A percentile compares a stretch with the other conserved stretches of the same genome.
These are phyloP conservation scores for Hirudinaria manillensis DNA, from an alignment of 2,888 invertebrate genomes.

Conservation along the genomic window DNA sequence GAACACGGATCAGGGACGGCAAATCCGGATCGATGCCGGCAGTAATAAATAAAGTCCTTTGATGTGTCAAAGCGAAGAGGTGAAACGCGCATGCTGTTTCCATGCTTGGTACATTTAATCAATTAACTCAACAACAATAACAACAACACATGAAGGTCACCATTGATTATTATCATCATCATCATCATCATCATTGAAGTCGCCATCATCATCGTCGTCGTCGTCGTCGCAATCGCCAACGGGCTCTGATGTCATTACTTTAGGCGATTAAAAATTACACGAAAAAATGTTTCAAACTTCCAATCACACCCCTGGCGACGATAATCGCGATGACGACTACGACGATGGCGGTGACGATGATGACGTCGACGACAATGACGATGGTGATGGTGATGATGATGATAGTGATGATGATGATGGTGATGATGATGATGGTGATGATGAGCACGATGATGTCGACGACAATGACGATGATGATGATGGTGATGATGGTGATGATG, in stretches of 20 bases:
- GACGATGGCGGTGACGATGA: background rate
- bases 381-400: background rate
- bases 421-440: background rate
- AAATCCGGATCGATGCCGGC: no score
- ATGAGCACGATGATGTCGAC: background rate
- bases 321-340: background rate
- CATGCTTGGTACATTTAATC: slow-evolving; percentile 3
- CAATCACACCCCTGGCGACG: background rate
- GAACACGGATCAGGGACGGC: no score
- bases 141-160: background rate
- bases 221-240: no score
- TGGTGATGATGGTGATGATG: slow-evolving; percentile 4
- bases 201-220: no score
- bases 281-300: no score
- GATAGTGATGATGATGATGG: background rate
- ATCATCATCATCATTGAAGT: no score
- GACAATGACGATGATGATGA: background rate
- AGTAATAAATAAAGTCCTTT: no score
- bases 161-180: no score
- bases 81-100: no score
- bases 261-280: no score
- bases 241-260: no score
- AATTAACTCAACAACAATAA: background rate
- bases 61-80: no score
- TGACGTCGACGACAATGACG: background rate